Evolutionary conservation across 2,888 invertebrate species (phyloP).

Genomic region (Nymphalis urticae): DNA sequence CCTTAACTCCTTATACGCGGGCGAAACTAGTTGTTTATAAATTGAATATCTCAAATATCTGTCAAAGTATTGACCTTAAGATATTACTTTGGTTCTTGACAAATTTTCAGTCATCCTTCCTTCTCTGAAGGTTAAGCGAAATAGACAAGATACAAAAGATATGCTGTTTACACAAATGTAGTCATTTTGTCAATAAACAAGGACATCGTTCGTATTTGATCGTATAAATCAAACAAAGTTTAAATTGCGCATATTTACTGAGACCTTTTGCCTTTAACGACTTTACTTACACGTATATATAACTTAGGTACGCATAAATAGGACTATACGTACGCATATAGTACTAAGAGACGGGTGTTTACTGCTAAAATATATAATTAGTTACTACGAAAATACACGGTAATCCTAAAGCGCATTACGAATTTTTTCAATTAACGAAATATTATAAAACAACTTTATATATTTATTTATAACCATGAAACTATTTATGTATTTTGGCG

Average conservation of each 20-base stretch:
- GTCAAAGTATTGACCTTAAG: no score
- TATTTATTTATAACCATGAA: no score
- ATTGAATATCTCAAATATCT: no score
- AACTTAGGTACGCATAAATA: not conserved
- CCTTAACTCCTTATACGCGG: no score
- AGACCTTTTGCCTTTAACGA: conserved; percentile 18
- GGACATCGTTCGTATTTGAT: conserved; percentile 42
- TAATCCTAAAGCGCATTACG: no score
- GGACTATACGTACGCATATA: no score
- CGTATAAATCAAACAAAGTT: conserved; percentile 23
- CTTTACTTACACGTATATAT: not conserved
- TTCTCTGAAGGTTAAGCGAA: conserved; percentile 18
- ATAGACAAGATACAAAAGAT: conserved; percentile 22
- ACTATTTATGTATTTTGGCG: no score
- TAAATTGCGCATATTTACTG: conserved; percentile 12
- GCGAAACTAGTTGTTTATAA: no score
- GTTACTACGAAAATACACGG: no score
- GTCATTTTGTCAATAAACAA: conserved; percentile 33
- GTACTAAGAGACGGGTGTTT: not conserved
- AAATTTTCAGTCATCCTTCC: conserved; percentile 22
- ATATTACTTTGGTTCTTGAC: not conserved
- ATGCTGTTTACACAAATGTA: conserved; percentile 26
- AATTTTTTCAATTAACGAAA: no score
- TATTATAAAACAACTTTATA: no score
- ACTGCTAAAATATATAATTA: no score